Evolutionary conservation across 2,113 vertebrate genomes (phyloP).

Genomic region (Dendropsophus ebraccatus): DNA sequence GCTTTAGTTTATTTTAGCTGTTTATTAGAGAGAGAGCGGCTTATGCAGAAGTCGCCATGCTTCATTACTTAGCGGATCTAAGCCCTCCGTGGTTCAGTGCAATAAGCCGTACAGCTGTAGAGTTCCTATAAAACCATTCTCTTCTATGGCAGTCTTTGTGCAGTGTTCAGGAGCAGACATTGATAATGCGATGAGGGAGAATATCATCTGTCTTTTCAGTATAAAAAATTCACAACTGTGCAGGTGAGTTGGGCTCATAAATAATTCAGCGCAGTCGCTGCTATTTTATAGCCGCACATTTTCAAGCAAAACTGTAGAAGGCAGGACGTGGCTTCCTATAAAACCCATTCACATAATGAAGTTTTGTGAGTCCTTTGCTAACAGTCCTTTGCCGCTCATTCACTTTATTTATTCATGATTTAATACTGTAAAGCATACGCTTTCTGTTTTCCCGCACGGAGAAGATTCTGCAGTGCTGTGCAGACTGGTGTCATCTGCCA

Average conservation of each 20-base stretch:
- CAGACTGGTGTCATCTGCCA: neutral
- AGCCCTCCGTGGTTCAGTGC: neutral
- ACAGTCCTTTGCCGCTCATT: constrained; percentile 19
- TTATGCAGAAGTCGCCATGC: neutral
- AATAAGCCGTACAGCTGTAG: neutral
- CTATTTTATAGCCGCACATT: constrained; percentile 22
- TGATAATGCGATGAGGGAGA: neutral
- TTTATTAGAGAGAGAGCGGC: neutral
- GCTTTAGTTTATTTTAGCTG: neutral
- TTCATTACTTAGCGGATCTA: neutral
- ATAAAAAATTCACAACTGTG: constrained; percentile 23
- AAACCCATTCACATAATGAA: constrained; percentile 32
- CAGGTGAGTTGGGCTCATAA: constrained; percentile 32
- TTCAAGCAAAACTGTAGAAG: constrained; percentile 23
- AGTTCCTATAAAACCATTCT: neutral
- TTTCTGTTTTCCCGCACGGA: neutral
- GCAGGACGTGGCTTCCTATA: constrained; percentile 24
- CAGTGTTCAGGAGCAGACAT: neutral
- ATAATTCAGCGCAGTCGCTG: constrained; percentile 29
- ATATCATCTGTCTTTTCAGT: constrained; percentile 18
- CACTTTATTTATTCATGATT: constrained; percentile 24
- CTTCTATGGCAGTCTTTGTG: neutral
- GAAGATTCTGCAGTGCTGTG: neutral
- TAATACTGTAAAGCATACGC: constrained; percentile 1
- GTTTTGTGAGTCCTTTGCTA: constrained; percentile 24